These are phyloP conservation scores for Napeogenes sylphis DNA, from an alignment of 2,888 invertebrate species.

Conservation along the genomic window DNA sequence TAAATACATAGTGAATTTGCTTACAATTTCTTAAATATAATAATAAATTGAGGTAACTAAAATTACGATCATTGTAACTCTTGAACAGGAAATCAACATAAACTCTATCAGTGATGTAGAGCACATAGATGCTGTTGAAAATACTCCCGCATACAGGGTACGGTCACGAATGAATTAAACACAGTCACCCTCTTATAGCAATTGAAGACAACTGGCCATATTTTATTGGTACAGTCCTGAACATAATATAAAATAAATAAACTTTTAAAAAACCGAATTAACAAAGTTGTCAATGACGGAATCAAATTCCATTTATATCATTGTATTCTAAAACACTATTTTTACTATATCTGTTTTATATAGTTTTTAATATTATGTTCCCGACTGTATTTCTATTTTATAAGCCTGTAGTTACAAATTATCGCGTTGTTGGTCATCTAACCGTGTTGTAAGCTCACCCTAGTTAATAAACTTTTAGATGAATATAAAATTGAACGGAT, in stretches of 20 bases:
- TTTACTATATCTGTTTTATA: background rate
- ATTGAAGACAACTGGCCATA: slow-evolving; percentile 68
- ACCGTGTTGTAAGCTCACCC: slow-evolving; percentile 15
- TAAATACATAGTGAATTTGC: too few relatives aligned
- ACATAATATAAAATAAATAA: slow-evolving; percentile 26
- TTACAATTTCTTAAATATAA: too few relatives aligned
- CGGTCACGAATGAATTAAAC: slow-evolving; percentile 66
- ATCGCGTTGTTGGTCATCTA: slow-evolving; percentile 52
- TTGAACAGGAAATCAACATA: slow-evolving; percentile 23
- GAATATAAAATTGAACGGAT: background rate
- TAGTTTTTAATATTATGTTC: slow-evolving; percentile 32
- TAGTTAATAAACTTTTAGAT: slow-evolving; percentile 13
- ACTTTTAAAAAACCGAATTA: too few relatives aligned
- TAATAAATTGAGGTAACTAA: too few relatives aligned
- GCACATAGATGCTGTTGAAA: slow-evolving; percentile 37
- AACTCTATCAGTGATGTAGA: slow-evolving; percentile 4
- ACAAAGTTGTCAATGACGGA: too few relatives aligned
- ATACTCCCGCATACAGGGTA: slow-evolving; percentile 67
- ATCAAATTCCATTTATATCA: too few relatives aligned
- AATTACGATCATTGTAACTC: background rate
- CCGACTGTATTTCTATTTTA: slow-evolving; percentile 56
- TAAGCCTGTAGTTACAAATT: slow-evolving; percentile 70
- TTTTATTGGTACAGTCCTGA: slow-evolving; percentile 45
- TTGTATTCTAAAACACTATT: too few relatives aligned
- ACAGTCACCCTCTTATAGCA: slow-evolving; percentile 65